phyloP scores from a whole-genome alignment of 2,113 vertebrate species.

The cat (Felis catus) region DNA sequence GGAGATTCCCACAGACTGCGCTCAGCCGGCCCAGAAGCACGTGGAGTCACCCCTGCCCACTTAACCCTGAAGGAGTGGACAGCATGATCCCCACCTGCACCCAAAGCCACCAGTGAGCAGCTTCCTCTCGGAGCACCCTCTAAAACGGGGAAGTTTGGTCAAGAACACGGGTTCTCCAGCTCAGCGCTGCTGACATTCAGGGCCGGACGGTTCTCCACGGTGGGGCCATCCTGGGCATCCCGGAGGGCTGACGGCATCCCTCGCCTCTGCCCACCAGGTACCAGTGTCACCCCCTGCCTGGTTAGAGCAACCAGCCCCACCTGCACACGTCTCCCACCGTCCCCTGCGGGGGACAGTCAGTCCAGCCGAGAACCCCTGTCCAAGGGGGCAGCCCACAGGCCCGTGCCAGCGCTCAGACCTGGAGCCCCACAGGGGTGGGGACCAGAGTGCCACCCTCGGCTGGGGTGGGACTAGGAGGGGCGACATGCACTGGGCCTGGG shows the following conservation, averaged over 20 bases:
- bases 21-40: rapidly evolving
- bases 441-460: not conserved
- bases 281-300: not conserved
- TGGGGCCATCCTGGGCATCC: not conserved
- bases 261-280: not conserved
- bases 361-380: not conserved
- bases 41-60: rapidly evolving
- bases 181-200: not conserved
- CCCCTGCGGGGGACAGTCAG: not conserved
- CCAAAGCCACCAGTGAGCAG: not conserved
- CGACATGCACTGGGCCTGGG: not conserved
- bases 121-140: not conserved
- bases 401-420: not conserved
- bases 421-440: not conserved
- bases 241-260: not conserved
- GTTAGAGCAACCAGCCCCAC: too few relatives aligned
- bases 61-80: rapidly evolving
- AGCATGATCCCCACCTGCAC: not conserved
- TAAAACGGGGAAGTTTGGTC: not conserved
- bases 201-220: not conserved
- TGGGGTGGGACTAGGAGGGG: rapidly evolving
- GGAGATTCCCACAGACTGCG: not conserved
- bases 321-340: not conserved
- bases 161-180: not conserved
- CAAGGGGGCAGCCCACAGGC: not conserved